A percentile compares a stretch with the other conserved stretches of the same genome.
Conservation (phyloP, 2,113 vertebrate species). For the Trogon surrucura region DNA sequence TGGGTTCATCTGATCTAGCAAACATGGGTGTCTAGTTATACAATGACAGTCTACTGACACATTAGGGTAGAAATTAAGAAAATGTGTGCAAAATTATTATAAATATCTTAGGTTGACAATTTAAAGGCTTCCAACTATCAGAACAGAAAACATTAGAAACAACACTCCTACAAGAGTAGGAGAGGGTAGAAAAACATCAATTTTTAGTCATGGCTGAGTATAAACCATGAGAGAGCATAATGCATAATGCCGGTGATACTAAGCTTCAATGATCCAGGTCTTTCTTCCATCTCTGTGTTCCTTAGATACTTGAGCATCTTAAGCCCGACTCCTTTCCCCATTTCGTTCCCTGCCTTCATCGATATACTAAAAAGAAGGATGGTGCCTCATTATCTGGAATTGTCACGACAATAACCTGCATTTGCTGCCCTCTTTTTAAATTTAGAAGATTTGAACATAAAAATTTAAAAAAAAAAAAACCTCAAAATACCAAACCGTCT, state of each 20-base stretch:
- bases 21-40: background rate
- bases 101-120: background rate
- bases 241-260: background rate
- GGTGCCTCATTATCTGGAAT: background rate
- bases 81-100: background rate
- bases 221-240: background rate
- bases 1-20: background rate
- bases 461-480: background rate
- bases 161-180: background rate
- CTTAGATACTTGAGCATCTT: background rate
- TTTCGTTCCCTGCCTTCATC: background rate
- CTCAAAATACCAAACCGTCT: background rate
- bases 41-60: background rate
- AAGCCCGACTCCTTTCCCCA: background rate
- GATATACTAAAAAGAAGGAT: background rate
- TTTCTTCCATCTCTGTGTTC: background rate
- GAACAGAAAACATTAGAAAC: background rate
- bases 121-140: background rate
- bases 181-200: background rate
- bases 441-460: background rate
- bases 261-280: background rate
- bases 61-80: background rate
- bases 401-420: background rate
- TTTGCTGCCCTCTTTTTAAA: background rate
- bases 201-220: background rate